Base-by-base conservation (phyloP, 2,888 invertebrate species). In the Ceramica pisi region DNA sequence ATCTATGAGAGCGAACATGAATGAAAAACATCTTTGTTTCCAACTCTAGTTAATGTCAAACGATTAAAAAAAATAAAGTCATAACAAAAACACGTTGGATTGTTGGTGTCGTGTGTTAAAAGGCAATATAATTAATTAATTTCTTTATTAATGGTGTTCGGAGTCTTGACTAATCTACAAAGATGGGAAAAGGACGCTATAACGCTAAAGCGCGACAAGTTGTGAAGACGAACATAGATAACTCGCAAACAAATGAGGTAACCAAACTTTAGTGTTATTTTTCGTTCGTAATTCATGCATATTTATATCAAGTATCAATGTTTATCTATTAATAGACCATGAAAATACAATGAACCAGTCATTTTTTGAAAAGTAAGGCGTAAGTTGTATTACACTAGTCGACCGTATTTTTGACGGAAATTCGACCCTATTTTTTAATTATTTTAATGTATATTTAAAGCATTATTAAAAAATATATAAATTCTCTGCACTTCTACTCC, bases 201-300 rank as follows among this genome's bases (percentile, higher is more conserved):
- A 98, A 98, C 91, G 97, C 97, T 88, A 98, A 97, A 90, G 97
- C 98, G 3, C 96, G 98, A 64, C 97, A 97, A 92, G 96, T 97
- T 70, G 96, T 97, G 0, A 96, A 97, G 84, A 97, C 97, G 8
- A 96, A 97, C 78, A 97, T 98, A 57, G 98, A 98, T 89, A 96
- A 98, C 91, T 95, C 97, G 0, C 91, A 96, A 81, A 97, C 97
- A 0, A 97, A 97, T 88, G 97, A 97, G 96, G 98, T 98, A 88
- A 87, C 44, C 38, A 62, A 75, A 67, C 41, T 63, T 78, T 23
- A 10, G 35, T 14, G 5, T 16, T 44, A 35, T 73, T 59, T 56
- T 72, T 41, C 5, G 9, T n/a, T 35, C n/a, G n/a, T n/a, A n/a
- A n/a, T n/a, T n/a, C n/a, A n/a, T 31, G 31, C 12, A 10, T 26